Evolutionary conservation across 2,113 vertebrate genomes (phyloP), one percentile per base, ranked within the genome.

Genomic region (Anseranas semipalmata): DNA sequence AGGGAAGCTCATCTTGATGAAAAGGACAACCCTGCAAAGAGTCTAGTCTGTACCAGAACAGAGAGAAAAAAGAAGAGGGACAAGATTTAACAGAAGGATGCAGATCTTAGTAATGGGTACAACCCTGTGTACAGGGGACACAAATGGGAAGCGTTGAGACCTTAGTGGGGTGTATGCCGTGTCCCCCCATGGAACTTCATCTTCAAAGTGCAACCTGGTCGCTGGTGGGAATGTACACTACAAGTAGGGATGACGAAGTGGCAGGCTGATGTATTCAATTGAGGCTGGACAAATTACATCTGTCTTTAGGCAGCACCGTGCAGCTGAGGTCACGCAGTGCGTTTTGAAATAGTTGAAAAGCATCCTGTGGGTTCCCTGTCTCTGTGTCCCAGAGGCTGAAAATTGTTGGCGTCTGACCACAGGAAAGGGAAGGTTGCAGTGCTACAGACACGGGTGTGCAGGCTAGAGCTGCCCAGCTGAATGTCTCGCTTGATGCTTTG

Each of bases 381-480:
- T 77, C n/a, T 13, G 0, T 67, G 81, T 81, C 27, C 66, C 50
- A 43, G 21, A 39, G 35, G 21, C 53, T 72, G 52, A 55, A 35
- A 78, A 68, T 13, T 63, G 43, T 65, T 58, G 55, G 33, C 21
- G 59, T 76, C 60, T 63, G 43, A 74, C 63, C 0, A 2, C 39
- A 62, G 72, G 62, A 75, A 68, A 50, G 9, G 18, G 18, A 24
- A 73, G 53, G 55, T 3, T 50, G 39, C n/a, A 7, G 35, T 21
- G n/a, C 28, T 37, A 3, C 0, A 2, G 37, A 32, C 27, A 28
- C 21, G n/a, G 12, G 22, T 1, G 3, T 25, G 50, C 20, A 53
- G 33, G 14, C 7, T 45, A 45, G 48, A 72, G 14, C 33, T 14
- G 5, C 32, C 24, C 41, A 27, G 24, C 7, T 6, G 15, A 56